These are phyloP conservation scores for Meghimatium bilineatum DNA, from an alignment of 2,888 invertebrate genomes.

Conservation along the genomic window DNA sequence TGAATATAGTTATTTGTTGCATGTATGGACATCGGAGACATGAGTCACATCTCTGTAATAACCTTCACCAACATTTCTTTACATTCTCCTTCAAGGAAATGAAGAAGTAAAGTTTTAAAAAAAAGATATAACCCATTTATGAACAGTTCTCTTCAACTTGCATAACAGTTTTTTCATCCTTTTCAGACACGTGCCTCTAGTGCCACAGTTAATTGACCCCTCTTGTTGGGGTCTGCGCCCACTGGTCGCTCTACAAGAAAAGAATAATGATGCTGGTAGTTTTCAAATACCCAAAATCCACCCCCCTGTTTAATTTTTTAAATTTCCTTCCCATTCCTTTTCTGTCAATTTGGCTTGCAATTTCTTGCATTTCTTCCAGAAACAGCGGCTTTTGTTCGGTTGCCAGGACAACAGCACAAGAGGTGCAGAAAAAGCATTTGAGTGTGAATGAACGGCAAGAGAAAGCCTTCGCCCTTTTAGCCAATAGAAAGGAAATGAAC, in stretches of 20 bases:
- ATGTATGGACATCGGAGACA: background rate
- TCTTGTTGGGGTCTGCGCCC: constrained; percentile 33
- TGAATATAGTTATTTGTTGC: too few relatives aligned
- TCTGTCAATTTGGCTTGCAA: constrained; percentile 41
- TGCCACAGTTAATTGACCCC: constrained; percentile 35
- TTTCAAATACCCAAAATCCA: constrained; percentile 10
- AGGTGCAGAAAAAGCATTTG: constrained; percentile 45
- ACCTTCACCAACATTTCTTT: background rate
- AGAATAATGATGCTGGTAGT: constrained; percentile 27
- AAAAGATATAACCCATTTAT: background rate
- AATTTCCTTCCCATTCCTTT: background rate
- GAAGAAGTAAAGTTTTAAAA: background rate
- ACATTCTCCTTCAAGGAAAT: background rate
- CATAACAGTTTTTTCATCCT: constrained; percentile 21
- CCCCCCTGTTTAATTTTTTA: background rate
- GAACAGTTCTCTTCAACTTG: background rate
- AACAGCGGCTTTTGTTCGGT: constrained; percentile 44
- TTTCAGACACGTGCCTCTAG: constrained; percentile 26
- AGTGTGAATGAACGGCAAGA: constrained; percentile 36
- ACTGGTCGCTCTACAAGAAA: constrained; percentile 35
- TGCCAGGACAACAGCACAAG: constrained; percentile 44
- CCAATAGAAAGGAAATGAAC: constrained; percentile 46
- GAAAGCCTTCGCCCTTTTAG: constrained; percentile 35
- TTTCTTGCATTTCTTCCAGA: constrained; percentile 39
- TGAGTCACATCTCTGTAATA: background rate